Evolutionary conservation across 2,797 vertebrate species (phyloP).

Genomic region (Caiman crocodilus): DNA sequence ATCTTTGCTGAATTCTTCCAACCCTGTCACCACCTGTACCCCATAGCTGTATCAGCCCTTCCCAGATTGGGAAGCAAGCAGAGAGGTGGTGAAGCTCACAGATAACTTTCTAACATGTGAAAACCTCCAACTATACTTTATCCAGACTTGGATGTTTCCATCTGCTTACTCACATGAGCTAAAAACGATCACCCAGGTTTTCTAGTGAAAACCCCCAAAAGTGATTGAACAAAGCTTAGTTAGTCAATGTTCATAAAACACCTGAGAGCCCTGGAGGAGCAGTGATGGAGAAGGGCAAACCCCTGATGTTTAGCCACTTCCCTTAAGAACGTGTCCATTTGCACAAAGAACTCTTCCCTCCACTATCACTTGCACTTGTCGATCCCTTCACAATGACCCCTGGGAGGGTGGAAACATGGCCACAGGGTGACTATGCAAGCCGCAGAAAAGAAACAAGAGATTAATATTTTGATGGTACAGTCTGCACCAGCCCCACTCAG

Average conservation of each 20-base stretch:
- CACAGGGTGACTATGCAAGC: neutral
- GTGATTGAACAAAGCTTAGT: neutral
- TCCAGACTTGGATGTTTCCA: neutral
- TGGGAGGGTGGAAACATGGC: neutral
- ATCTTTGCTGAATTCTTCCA: neutral
- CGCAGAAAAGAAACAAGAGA: neutral
- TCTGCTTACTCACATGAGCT: neutral
- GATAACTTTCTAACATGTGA: neutral
- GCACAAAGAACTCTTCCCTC: neutral
- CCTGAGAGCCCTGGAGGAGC: neutral
- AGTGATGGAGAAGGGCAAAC: neutral
- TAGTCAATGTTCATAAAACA: neutral
- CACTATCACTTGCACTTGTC: neutral
- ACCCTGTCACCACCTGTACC: neutral
- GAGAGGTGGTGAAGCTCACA: neutral
- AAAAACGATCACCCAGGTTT: neutral
- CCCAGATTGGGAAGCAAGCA: neutral
- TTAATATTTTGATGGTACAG: neutral
- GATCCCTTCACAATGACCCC: neutral
- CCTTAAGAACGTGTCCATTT: too few species aligned
- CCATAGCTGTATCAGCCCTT: too few species aligned
- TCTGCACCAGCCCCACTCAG: neutral
- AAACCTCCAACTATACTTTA: neutral
- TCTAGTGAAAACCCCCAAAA: neutral
- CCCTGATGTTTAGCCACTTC: neutral